A percentile compares a stretch with the other conserved stretches of the same genome.
phyloP scores from a whole-genome alignment of 2,888 invertebrate genomes.

The Apamea anceps region DNA sequence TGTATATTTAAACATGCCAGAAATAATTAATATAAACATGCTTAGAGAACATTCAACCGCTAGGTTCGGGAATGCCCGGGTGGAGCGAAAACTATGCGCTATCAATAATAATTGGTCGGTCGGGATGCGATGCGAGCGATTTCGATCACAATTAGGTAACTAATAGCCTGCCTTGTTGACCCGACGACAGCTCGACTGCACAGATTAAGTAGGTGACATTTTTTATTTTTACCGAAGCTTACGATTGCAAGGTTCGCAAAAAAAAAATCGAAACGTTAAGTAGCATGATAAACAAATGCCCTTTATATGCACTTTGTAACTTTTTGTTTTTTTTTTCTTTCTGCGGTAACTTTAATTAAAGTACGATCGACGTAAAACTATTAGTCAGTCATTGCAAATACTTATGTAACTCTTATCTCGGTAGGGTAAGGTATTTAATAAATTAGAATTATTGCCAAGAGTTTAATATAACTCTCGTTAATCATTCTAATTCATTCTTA shows the following conservation, averaged over 20 bases:
- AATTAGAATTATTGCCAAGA: neutral
- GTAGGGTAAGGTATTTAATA: no score
- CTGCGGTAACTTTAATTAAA: neutral
- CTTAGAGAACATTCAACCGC: conserved; percentile 60
- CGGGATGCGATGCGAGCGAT: conserved; percentile 40
- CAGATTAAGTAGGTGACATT: neutral
- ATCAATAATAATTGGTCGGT: conserved; percentile 62
- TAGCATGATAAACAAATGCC: no score
- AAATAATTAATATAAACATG: conserved; percentile 61
- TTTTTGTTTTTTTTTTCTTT: no score
- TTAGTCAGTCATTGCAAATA: neutral
- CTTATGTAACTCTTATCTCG: neutral
- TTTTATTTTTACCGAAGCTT: no score
- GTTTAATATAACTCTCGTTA: neutral
- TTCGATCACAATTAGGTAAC: conserved; percentile 33
- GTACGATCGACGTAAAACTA: neutral
- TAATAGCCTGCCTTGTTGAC: conserved; percentile 35
- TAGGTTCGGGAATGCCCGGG: conserved; percentile 38
- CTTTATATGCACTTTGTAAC: neutral
- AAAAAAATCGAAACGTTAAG: no score
- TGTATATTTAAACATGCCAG: conserved; percentile 43
- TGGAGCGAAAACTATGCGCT: conserved; percentile 62
- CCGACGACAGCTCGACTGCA: neutral
- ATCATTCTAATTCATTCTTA: neutral
- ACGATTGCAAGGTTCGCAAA: no score